Evolutionary conservation across 2,113 vertebrate species (phyloP), one percentile per base, ranked within the genome.

Genomic region (Siniperca knerii): DNA sequence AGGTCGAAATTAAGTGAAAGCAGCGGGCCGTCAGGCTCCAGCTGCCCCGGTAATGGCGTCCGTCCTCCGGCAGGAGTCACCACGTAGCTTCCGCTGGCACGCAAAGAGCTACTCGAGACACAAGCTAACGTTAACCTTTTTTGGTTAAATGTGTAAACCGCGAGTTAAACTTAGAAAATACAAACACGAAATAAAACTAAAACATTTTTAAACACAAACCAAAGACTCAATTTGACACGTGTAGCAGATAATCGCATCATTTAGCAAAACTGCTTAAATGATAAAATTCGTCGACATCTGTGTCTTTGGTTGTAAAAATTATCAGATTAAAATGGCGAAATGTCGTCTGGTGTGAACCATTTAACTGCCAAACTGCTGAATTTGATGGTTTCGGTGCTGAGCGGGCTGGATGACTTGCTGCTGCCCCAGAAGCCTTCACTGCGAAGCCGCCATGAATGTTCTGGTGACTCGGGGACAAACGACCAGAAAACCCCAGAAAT

Each of bases 361-460:
- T 52, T 9, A 0, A 2, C 8, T 2, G 52, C 1, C 2, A 12
- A 73, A 23, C 8, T 1, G 52, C 25, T 33, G 15, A 16, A 35
- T 70, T 5, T 5, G 62, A 1, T 1, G 44, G 4, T 77, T 71
- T 62, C 6, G 79, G 81, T 1, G 44, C 68, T 16, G 66, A 92
- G 90, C 95, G 94, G 91, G 85, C 42, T 85, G 66, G 54, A 54
- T 29, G 75, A 35, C 75, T 68, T 33, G 85, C 89, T 87, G 88
- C 90, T 93, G 84, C 94, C 95, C 95, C 86, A 92, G 52, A 85
- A 95, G 90, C 94, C 82, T 90, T 87, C 95, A 93, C 94, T 86
- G 94, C 92, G 78, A 90, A 89, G 96, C 95, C 95, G 96, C 96
- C 96, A 96, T 96, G 94, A 96, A 95, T 89, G 93, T 90, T 92